A percentile compares a stretch with the other conserved stretches of the same genome.
phyloP scores from a whole-genome alignment of 2,113 vertebrate species.

The Atlantisia rogersi region DNA sequence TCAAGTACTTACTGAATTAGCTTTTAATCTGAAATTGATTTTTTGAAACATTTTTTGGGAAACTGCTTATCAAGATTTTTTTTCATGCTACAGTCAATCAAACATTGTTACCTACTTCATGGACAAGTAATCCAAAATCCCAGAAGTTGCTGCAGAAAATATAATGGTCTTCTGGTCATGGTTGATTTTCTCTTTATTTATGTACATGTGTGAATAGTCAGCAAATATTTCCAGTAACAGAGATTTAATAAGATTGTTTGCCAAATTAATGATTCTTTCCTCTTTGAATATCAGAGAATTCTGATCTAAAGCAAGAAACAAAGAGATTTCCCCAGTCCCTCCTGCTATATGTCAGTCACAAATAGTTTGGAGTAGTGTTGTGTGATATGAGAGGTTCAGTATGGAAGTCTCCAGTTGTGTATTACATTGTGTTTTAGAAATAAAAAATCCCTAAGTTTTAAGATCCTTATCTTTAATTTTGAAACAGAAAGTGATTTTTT shows the following conservation, averaged over 20 bases:
- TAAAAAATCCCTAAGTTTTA: background rate
- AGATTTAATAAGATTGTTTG: background rate
- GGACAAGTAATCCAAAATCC: background rate
- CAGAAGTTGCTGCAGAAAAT: background rate
- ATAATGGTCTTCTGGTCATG: background rate
- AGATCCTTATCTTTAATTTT: background rate
- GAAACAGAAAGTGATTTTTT: background rate
- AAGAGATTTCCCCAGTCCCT: background rate
- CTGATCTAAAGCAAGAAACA: background rate
- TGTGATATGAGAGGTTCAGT: background rate
- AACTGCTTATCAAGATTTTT: background rate
- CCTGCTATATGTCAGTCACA: background rate
- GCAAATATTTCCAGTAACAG: background rate
- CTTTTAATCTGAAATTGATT: background rate
- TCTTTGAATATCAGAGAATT: background rate
- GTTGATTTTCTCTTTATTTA: background rate
- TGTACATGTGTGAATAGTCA: fast-evolving
- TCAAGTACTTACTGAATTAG: background rate
- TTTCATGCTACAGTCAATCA: background rate
- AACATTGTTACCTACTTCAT: background rate
- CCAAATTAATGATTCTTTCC: background rate
- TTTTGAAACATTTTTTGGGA: background rate
- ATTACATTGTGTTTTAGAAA: background rate
- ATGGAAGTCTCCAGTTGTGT: background rate
- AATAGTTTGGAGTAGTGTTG: too few relatives aligned